Evolutionary conservation across 2,888 invertebrate genomes (phyloP).

Genomic region (Drosophila leonis): DNA sequence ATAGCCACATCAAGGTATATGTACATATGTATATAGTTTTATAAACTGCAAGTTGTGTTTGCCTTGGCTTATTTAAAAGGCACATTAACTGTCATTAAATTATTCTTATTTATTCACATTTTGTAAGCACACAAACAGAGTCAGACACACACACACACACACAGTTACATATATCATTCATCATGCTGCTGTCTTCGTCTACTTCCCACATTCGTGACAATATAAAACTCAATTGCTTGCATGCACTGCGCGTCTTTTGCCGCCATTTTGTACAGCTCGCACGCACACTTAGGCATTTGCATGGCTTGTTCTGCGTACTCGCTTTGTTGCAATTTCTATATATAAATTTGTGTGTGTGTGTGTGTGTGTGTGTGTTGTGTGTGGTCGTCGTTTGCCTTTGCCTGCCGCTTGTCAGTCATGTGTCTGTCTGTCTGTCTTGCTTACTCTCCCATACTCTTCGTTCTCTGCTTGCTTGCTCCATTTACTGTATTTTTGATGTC

Average conservation of each 20-base stretch:
- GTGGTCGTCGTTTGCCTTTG: slow-evolving; percentile 52
- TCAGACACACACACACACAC: background rate
- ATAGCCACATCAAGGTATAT: too few relatives aligned
- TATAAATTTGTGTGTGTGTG: slow-evolving; percentile 27
- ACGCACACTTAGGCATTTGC: slow-evolving; percentile 57
- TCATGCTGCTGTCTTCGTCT: slow-evolving; percentile 45
- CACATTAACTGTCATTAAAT: slow-evolving; percentile 68
- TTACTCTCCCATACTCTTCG: slow-evolving; percentile 15
- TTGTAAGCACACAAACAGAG: slow-evolving; percentile 12
- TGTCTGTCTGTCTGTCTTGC: slow-evolving; percentile 45
- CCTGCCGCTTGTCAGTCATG: slow-evolving; percentile 68
- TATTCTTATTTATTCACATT: slow-evolving; percentile 55
- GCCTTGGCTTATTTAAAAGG: slow-evolving; percentile 36
- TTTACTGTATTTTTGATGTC: slow-evolving; percentile 82
- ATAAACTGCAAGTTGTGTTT: slow-evolving; percentile 7
- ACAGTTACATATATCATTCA: slow-evolving; percentile 46
- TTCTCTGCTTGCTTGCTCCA: slow-evolving; percentile 69
- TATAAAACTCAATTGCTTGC: slow-evolving; percentile 68
- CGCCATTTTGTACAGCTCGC: slow-evolving; percentile 54
- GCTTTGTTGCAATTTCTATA: slow-evolving; percentile 32
- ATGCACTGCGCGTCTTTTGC: slow-evolving; percentile 57
- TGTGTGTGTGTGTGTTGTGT: slow-evolving; percentile 35
- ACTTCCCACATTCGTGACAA: slow-evolving; percentile 45
- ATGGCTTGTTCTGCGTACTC: slow-evolving; percentile 38
- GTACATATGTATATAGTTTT: background rate